These are phyloP conservation scores for Kryphioiulus occultus DNA, from an alignment of 2,888 invertebrate species.

Conservation along the genomic window DNA sequence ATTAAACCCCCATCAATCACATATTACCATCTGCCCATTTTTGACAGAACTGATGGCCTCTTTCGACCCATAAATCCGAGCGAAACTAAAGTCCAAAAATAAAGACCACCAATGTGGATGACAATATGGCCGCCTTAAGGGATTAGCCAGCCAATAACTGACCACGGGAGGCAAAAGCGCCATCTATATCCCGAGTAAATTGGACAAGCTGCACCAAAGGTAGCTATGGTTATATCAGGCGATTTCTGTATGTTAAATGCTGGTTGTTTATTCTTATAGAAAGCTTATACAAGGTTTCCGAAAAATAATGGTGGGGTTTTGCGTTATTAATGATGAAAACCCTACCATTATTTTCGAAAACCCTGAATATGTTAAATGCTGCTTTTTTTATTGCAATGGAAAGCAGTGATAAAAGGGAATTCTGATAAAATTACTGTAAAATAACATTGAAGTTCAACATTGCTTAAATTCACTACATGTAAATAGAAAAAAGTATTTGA, in stretches of 20 bases:
- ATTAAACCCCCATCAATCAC: constrained; percentile 22
- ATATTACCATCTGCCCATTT: constrained; percentile 33
- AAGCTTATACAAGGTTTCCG: too few relatives aligned
- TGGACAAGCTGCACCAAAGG: background rate
- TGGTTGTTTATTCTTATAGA: background rate
- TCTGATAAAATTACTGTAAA: too few relatives aligned
- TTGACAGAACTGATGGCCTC: background rate
- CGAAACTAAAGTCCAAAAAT: background rate
- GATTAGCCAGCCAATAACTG: constrained; percentile 32
- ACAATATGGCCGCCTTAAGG: constrained; percentile 33
- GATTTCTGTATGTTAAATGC: background rate
- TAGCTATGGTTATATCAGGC: background rate
- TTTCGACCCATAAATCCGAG: background rate
- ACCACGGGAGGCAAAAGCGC: background rate
- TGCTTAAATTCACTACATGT: too few relatives aligned
- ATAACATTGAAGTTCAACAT: too few relatives aligned
- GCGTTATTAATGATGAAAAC: too few relatives aligned
- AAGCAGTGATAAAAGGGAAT: too few relatives aligned
- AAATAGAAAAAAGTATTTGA: too few relatives aligned
- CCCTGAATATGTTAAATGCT: too few relatives aligned
- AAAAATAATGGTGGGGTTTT: too few relatives aligned
- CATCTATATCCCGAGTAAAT: background rate
- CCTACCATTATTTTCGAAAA: too few relatives aligned
- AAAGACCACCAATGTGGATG: constrained; percentile 12
- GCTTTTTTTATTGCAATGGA: too few relatives aligned